Percentiles rank a stretch among this genome's conserved stretches.
Conservation (phyloP, 2,888 invertebrate species). For the Pilophorus perplexus region DNA sequence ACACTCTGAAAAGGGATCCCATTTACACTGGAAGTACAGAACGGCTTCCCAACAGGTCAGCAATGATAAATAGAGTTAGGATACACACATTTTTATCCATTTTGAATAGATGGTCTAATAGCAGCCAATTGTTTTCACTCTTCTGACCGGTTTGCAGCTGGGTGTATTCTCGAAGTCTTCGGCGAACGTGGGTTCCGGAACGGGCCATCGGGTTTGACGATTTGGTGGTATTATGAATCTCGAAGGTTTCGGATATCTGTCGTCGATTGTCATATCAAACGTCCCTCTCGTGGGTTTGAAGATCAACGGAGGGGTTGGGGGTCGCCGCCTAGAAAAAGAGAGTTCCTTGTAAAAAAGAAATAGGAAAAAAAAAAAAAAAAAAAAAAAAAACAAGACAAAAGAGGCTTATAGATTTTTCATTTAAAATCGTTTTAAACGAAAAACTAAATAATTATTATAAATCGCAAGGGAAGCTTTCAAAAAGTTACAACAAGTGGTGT, state of each 20-base stretch:
- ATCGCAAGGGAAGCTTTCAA: not conserved
- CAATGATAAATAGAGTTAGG: no score
- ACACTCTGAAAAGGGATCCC: no score
- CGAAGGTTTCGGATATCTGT: not conserved
- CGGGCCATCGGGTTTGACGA: not conserved
- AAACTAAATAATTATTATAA: not conserved
- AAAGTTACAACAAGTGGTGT: no score
- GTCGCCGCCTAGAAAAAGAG: not conserved
- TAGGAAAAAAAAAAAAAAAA: not conserved
- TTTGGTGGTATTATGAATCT: constrained; percentile 17
- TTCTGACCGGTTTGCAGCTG: not conserved
- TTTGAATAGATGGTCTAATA: not conserved
- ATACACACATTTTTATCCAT: not conserved
- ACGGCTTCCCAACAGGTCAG: no score
- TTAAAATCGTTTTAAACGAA: not conserved
- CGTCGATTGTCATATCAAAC: not conserved
- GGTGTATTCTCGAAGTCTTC: not conserved
- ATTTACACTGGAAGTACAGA: no score
- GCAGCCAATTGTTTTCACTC: not conserved
- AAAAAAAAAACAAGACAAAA: not conserved
- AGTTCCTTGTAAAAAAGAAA: no score
- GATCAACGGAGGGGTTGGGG: not conserved
- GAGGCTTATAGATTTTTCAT: not conserved
- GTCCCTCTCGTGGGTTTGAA: constrained; percentile 1
- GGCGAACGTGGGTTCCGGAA: not conserved